Conservation (phyloP, 2,888 invertebrate species). For the Drepana falcataria region DNA sequence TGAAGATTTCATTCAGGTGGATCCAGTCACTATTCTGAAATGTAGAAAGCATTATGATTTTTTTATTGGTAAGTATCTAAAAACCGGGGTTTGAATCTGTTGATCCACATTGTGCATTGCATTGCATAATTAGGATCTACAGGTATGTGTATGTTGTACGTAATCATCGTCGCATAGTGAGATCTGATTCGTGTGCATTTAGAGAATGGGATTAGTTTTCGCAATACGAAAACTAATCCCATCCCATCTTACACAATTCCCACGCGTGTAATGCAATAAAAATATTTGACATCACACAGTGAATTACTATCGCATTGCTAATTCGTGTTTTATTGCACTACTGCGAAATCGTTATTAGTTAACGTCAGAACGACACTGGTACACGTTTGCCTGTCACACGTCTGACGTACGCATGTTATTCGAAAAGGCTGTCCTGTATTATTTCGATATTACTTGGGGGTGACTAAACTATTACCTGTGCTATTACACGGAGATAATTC, state of each 20-base stretch:
- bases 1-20: no score
- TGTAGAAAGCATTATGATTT: no score
- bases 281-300: conserved; percentile 1
- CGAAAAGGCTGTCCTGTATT: conserved; percentile 1
- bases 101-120: no score
- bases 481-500: no score
- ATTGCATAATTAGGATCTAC: no score
- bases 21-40: no score
- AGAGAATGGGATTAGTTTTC: no score
- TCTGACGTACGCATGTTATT: neutral
- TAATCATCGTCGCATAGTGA: no score
- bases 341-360: conserved; percentile 1
- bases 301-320: conserved; percentile 2
- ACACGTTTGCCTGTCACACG: neutral
- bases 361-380: neutral
- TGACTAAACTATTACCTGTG: neutral
- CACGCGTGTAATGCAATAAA: conserved; percentile 1
- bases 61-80: no score
- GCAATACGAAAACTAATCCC: neutral
- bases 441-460: neutral
- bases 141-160: no score
- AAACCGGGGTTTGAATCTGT: no score
- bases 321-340: conserved; percentile 1
- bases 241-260: neutral
- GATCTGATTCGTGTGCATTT: neutral